Evolutionary conservation across 2,113 vertebrate genomes (phyloP).

Genomic region (Propithecus coquereli): DNA sequence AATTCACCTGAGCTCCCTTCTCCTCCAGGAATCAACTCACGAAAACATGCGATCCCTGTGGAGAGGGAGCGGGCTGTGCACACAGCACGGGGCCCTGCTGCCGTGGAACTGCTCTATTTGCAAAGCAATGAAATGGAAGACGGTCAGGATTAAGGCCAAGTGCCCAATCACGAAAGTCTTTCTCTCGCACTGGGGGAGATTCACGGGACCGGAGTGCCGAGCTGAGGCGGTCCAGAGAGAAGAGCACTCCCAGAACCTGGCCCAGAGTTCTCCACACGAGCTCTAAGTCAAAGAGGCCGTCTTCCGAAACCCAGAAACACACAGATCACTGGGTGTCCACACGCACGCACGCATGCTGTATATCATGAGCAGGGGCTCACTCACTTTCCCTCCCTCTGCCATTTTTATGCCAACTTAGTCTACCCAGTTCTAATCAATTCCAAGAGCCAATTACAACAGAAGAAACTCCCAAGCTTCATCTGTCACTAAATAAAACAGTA

Average conservation of each 20-base stretch:
- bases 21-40: neutral
- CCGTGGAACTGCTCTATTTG: neutral
- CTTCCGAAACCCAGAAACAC: slow-evolving; percentile 50
- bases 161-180: neutral
- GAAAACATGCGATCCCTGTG: neutral
- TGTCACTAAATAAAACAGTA: slow-evolving; percentile 70
- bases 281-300: slow-evolving; percentile 31
- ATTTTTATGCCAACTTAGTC: neutral
- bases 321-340: neutral
- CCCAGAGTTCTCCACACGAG: neutral
- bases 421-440: slow-evolving; percentile 42
- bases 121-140: neutral
- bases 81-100: neutral
- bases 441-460: slow-evolving; percentile 71
- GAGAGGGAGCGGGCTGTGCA: neutral
- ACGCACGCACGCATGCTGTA: fast-evolving
- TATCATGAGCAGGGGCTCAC: neutral
- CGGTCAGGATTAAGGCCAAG: neutral
- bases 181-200: neutral
- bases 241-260: neutral
- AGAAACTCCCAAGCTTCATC: slow-evolving; percentile 69
- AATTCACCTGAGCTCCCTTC: neutral
- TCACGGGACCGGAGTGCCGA: neutral
- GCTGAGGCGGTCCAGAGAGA: neutral
- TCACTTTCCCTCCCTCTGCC: neutral